Conservation (phyloP, 2,113 vertebrate genomes). For the Grammomys dolichurus region DNA sequence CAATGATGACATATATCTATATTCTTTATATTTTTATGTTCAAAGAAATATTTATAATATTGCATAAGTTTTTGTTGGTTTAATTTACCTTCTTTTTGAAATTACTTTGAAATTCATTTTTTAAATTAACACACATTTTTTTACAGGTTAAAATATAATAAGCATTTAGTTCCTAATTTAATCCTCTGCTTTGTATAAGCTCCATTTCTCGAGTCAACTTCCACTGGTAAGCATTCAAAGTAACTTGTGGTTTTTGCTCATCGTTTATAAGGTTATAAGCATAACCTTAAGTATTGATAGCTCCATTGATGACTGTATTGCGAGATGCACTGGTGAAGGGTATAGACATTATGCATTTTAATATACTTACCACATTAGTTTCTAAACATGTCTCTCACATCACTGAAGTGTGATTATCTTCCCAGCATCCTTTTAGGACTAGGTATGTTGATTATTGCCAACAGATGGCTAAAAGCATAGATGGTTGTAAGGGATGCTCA, state of each 20-base stretch:
- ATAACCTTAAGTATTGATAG: neutral
- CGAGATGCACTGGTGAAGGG: neutral
- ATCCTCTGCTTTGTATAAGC: neutral
- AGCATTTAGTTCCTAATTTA: constrained; percentile 1
- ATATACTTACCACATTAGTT: neutral
- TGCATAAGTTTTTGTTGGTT: neutral
- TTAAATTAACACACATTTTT: neutral
- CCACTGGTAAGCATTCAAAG: neutral
- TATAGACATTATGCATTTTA: neutral
- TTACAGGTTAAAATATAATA: constrained; percentile 33
- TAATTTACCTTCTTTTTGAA: neutral
- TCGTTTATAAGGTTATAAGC: neutral
- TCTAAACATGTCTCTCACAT: neutral
- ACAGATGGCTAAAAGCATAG: neutral
- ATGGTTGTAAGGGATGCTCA: neutral
- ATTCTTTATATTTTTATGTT: constrained; percentile 15
- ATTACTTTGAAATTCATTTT: constrained; percentile 29
- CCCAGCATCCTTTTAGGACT: neutral
- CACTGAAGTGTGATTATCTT: neutral
- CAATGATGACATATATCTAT: neutral
- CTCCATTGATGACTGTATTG: neutral
- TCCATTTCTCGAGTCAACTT: neutral
- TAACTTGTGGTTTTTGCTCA: neutral
- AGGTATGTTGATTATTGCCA: neutral
- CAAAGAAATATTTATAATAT: constrained; percentile 20